These are phyloP conservation scores for Isaurus tuberculatus DNA, from an alignment of 92 coral and sea anemone genomes.

Conservation along the genomic window DNA sequence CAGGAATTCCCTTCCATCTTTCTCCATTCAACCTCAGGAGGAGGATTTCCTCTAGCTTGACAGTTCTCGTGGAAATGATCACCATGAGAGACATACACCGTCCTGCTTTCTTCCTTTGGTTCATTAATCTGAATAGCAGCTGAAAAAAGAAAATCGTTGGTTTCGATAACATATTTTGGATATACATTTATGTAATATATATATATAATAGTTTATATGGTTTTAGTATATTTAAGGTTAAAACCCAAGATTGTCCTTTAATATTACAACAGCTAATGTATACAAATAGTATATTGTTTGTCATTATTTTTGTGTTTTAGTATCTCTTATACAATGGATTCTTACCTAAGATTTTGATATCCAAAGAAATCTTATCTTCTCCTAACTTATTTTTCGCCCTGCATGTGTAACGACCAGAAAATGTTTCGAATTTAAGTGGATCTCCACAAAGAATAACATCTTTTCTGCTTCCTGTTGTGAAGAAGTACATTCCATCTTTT, in stretches of 20 bases:
- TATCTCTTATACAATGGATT: too few species aligned
- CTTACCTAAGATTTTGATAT: constrained; percentile 14
- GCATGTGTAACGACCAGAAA: constrained; percentile 29
- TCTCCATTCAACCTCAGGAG: not conserved
- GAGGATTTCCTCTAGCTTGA: not conserved
- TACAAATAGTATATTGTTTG: too few species aligned
- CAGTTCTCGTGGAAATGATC: not conserved
- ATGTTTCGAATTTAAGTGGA: constrained; percentile 13
- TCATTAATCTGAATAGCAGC: not conserved
- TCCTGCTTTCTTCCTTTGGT: not conserved
- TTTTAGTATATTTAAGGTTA: too few species aligned
- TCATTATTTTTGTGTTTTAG: too few species aligned
- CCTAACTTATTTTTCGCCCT: constrained; percentile 13
- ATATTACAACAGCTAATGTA: too few species aligned
- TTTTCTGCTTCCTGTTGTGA: constrained; percentile 10
- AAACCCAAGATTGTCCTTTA: too few species aligned
- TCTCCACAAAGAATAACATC: constrained; percentile 24
- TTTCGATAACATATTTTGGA: too few species aligned
- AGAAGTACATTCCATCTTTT: constrained; percentile 35
- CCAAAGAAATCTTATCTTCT: not conserved
- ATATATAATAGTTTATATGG: too few species aligned
- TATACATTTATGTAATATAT: too few species aligned
- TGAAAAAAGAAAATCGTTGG: not conserved
- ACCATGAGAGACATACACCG: not conserved
- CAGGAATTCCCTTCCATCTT: not conserved